These are phyloP conservation scores for Ptychodera flava DNA, from an alignment of 35 echinoderm and acorn worm species.

Conservation along the genomic window DNA sequence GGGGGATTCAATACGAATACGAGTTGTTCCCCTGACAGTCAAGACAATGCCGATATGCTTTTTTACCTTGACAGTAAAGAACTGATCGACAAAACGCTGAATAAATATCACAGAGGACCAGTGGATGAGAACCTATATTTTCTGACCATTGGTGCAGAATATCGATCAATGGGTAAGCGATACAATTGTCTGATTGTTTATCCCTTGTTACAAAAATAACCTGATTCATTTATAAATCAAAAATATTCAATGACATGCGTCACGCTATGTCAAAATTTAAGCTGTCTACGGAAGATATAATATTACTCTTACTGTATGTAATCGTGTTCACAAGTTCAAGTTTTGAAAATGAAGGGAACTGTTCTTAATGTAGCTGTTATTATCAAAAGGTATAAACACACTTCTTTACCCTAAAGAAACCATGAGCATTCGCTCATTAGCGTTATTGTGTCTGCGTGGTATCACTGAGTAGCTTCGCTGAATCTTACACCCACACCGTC, in stretches of 20 bases:
- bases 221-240: background rate
- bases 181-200: no score
- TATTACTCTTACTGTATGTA: background rate
- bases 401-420: no score
- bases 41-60: background rate
- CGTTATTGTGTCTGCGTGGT: no score
- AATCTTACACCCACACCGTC: no score
- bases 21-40: background rate
- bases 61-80: background rate
- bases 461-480: no score
- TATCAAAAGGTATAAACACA: no score
- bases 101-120: background rate
- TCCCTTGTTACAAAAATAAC: no score
- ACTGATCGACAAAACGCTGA: background rate
- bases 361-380: no score
- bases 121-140: background rate
- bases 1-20: no score
- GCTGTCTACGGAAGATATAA: background rate
- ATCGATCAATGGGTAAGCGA: background rate
- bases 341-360: background rate
- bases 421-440: no score
- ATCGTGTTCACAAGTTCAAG: background rate
- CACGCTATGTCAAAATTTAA: background rate
- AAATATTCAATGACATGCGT: background rate
- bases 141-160: background rate